Conservation (phyloP, 30 jellyfish, hydroid and myxozoan genomes). For the Mastigias papua region DNA sequence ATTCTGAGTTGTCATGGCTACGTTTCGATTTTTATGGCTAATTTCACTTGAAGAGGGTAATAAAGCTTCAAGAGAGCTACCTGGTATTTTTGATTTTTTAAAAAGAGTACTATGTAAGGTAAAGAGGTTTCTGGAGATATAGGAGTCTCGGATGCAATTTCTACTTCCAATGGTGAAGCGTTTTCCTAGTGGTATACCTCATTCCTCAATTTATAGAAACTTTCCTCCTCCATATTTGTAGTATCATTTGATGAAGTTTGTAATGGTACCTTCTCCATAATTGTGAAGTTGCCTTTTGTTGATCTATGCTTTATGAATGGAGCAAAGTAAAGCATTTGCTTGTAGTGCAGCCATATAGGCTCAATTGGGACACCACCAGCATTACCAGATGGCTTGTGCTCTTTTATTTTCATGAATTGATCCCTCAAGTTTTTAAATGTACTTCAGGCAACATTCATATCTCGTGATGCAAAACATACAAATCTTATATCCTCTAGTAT, state of each 20-base stretch:
- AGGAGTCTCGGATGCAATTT: too few relatives aligned
- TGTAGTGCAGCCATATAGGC: slow-evolving; percentile 44
- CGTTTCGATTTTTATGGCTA: too few relatives aligned
- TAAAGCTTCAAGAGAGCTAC: too few relatives aligned
- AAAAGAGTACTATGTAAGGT: too few relatives aligned
- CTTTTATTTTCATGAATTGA: slow-evolving; percentile 37
- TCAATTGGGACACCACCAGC: slow-evolving; percentile 60
- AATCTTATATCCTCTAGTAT: not conserved
- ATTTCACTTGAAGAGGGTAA: too few relatives aligned
- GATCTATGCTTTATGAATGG: slow-evolving; percentile 51
- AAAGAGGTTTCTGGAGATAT: too few relatives aligned
- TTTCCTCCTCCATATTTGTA: not conserved
- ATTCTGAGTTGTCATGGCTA: too few relatives aligned
- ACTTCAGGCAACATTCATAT: slow-evolving; percentile 20
- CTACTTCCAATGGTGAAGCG: not conserved
- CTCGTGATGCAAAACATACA: not conserved
- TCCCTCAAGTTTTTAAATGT: slow-evolving; percentile 52
- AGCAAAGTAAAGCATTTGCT: slow-evolving; percentile 46
- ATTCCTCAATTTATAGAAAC: not conserved
- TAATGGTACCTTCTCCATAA: not conserved
- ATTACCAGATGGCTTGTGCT: slow-evolving; percentile 50
- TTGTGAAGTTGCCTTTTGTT: slow-evolving; percentile 1
- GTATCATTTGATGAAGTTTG: not conserved
- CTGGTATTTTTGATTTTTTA: too few relatives aligned
- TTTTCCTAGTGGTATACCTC: not conserved